Conservation (phyloP, 1,140 invertebrate species). For the Drosophila punjabiensis region DNA sequence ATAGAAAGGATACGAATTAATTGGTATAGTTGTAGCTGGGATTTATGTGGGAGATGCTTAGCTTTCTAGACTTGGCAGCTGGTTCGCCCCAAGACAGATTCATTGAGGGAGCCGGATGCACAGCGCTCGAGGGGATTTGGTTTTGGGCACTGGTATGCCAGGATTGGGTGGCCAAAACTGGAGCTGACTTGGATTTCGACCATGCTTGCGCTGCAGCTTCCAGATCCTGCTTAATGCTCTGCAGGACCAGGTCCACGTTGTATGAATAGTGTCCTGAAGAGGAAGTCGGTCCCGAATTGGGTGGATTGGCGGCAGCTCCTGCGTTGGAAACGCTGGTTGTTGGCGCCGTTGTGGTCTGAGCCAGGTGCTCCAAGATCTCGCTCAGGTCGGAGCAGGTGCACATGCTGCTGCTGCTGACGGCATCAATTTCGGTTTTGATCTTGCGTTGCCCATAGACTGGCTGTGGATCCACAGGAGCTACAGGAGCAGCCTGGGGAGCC, state of each 20-base stretch:
- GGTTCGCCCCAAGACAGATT: slow-evolving; percentile 78
- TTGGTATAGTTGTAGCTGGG: slow-evolving; percentile 60
- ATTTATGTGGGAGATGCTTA: slow-evolving; percentile 62
- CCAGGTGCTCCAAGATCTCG: slow-evolving; percentile 77
- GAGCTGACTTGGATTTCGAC: slow-evolving; percentile 59
- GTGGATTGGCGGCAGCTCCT: slow-evolving; percentile 3
- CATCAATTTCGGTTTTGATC: slow-evolving; percentile 14
- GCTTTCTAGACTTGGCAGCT: slow-evolving; percentile 60
- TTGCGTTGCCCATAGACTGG: slow-evolving; percentile 23
- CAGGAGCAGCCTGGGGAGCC: background rate
- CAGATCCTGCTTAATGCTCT: slow-evolving; percentile 78
- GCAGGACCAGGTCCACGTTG: slow-evolving; percentile 71
- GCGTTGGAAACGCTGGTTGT: slow-evolving; percentile 6
- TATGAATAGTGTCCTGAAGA: slow-evolving; percentile 64
- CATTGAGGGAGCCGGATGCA: slow-evolving; percentile 62
- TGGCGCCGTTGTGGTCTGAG: slow-evolving; percentile 51
- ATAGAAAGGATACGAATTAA: background rate
- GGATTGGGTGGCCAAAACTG: slow-evolving; percentile 26
- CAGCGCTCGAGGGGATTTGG: slow-evolving; percentile 13
- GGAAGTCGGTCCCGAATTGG: slow-evolving; percentile 10
- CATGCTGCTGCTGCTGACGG: slow-evolving; percentile 23
- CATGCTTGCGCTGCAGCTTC: slow-evolving; percentile 75
- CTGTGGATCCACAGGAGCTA: slow-evolving; percentile 5
- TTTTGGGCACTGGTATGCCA: slow-evolving; percentile 20
- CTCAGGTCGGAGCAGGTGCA: slow-evolving; percentile 61